Base-by-base conservation (phyloP, 2,888 invertebrate species). In the Creontiades dilutus region DNA sequence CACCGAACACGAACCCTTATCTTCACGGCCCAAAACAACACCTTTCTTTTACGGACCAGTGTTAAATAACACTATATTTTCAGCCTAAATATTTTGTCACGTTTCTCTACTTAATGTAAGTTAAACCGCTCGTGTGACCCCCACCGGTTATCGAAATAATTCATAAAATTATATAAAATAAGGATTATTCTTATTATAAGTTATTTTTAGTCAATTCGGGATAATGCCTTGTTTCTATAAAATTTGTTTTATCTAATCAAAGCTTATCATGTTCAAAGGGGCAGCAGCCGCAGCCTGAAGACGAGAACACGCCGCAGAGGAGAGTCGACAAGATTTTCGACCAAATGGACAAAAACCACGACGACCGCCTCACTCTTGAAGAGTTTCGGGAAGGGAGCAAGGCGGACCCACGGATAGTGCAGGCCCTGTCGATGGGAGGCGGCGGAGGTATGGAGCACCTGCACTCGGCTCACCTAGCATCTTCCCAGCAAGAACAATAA, bases 261-360 rank as follows among this genome's bases (percentile, higher is more conserved):
- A 52, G 3, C 19, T 47, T 19, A 23, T 9, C 9, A 0, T 68
- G 68, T 68, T 68, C 68, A 23, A 78, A 98, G 98, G 98, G 98
- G 27, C 97, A 98, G 93, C 96, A 97, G 92, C 97, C 97, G 85
- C 96, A 96, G 92, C 95, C 97, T 46, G 97, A 98, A 93, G 97
- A 97, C 93, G 97, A 98, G 93, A 98, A 97, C 93, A 97, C 97
- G 91, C 97, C 98, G 19, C 97, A 99, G 94, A 98, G 98, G 93
- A 95, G 99, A 93, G 99, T 99, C 91, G 99, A 99, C 94, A 98
- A 98, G 94, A 99, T 99, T 93, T 99, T 99, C 94, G 98, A 98
- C 94, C 98, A 99, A 93, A 98, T 99, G 98, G 99, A 99, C 94
- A 99, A 97, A 95, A 98, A 99, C 94, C 98, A 99, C 94, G 99